Evolutionary conservation across 2,113 vertebrate species (phyloP).

Genomic region (Plecturocebus donacophilus): DNA sequence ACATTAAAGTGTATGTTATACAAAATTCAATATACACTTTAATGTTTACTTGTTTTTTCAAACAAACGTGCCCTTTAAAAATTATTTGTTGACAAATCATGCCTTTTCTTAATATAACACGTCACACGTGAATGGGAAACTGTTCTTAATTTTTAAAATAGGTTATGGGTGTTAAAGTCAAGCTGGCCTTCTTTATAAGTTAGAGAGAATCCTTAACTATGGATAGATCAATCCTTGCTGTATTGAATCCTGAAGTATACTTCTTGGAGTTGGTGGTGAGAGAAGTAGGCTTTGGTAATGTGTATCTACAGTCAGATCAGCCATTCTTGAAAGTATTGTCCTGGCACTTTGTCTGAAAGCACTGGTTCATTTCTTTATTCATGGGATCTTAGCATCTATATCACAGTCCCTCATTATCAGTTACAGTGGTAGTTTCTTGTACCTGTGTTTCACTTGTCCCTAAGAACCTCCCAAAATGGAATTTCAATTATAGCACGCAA

Average conservation of each 20-base stretch:
- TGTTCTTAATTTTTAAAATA: neutral
- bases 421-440: neutral
- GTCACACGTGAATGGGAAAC: neutral
- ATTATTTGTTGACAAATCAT: neutral
- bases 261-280: neutral
- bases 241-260: neutral
- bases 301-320: neutral
- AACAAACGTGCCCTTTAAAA: neutral
- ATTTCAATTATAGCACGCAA: neutral
- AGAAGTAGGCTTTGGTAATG: neutral
- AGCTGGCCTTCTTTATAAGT: neutral
- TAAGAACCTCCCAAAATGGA: neutral
- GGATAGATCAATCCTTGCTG: neutral
- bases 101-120: neutral
- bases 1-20: too few species aligned
- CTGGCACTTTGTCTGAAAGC: neutral
- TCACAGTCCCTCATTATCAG: neutral
- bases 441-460: neutral
- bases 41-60: conserved; percentile 5
- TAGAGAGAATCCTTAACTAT: neutral
- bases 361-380: neutral
- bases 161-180: neutral
- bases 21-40: conserved; percentile 8
- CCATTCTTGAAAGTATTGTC: neutral
- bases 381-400: neutral